Base-by-base conservation (phyloP, 1,140 invertebrate genomes). In the Harlomillsia oculata region DNA sequence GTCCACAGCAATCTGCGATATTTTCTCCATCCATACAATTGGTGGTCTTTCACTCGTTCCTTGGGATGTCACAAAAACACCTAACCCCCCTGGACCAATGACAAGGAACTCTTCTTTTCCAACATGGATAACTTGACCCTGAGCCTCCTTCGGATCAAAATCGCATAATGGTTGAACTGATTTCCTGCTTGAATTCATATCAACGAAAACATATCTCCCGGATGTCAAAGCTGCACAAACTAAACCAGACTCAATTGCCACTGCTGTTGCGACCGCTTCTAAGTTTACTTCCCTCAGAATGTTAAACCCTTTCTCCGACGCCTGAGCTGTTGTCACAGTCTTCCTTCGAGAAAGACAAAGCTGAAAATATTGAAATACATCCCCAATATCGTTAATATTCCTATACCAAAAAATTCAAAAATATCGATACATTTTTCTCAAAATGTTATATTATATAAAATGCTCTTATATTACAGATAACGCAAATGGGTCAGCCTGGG, bases 41-140 rank as follows among this genome's bases (percentile, higher is more conserved):
- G 78, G 78, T 21, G 78, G 77, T 28, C 76, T 64, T 56, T 77
- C 74, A 13, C 77, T 77, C 16, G 73, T 74, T 23, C 78, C 77
- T 16, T 68, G 72, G 5, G 74, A 72, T 6, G 74, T 76, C 0
- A 76, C 76, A 70, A 78, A 79, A 67, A 79, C 75, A 5, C 78
- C 78, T 14, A 79, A 66, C 37, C 72, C 72, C 60, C 72, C 75
- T 4, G 77, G 76, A 9, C 76, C 76, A 28, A 62, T 59, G 6
- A 70, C 61, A 5, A 70, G 41, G 56, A 69, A 70, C 40, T 70
- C 69, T 36, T 68, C 69, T 48, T 65, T 65, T 39, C 52, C 56
- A 14, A 62, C 56, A 53, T 65, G 60, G 3, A 56, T 54, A 23
- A 62, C 60, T 46, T 52, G 54, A 13, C 59, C 26, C 23, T 50